These are phyloP conservation scores for Trachelus troglodyta DNA, from an alignment of 2,888 invertebrate genomes.

Conservation along the genomic window DNA sequence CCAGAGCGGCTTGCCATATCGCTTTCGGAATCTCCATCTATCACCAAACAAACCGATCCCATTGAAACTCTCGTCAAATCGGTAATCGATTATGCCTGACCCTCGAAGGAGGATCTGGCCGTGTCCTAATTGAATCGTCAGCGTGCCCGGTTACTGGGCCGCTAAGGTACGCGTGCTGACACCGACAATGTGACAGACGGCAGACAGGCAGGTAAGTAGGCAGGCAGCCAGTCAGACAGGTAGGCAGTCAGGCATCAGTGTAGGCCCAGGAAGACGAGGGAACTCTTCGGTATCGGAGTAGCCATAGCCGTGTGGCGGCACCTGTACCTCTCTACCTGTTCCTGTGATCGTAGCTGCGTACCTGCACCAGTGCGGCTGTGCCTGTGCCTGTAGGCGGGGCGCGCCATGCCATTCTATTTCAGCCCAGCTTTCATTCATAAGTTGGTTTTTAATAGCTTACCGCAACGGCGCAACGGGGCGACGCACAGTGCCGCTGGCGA, in stretches of 20 bases:
- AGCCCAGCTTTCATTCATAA: constrained; percentile 65
- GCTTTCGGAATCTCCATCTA: constrained; percentile 32
- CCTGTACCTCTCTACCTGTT: constrained; percentile 22
- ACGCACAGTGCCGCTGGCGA: constrained; percentile 44
- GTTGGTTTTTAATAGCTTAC: constrained; percentile 62
- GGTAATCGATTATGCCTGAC: constrained; percentile 50
- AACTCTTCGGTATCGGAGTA: constrained; percentile 28
- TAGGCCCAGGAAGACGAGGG: constrained; percentile 17
- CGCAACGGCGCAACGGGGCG: constrained; percentile 23
- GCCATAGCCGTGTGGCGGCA: constrained; percentile 16
- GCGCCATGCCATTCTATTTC: constrained; percentile 64
- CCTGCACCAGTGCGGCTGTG: constrained; percentile 22
- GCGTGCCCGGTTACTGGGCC: constrained; percentile 44
- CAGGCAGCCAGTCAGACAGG: background rate
- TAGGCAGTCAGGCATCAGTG: constrained; percentile 35
- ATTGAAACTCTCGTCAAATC: constrained; percentile 41
- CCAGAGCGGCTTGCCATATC: constrained; percentile 13
- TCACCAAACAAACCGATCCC: constrained; percentile 41
- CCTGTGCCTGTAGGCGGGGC: constrained; percentile 57
- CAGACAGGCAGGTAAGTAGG: constrained; percentile 11
- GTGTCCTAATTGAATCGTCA: constrained; percentile 61
- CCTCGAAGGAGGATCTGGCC: constrained; percentile 2
- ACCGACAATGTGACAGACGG: constrained; percentile 57
- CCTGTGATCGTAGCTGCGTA: constrained; percentile 1
- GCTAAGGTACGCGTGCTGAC: constrained; percentile 44